Evolutionary conservation across 2,113 vertebrate genomes (phyloP), one percentile per base, ranked within the genome.

Genomic region (Melanerpes aurifrons): DNA sequence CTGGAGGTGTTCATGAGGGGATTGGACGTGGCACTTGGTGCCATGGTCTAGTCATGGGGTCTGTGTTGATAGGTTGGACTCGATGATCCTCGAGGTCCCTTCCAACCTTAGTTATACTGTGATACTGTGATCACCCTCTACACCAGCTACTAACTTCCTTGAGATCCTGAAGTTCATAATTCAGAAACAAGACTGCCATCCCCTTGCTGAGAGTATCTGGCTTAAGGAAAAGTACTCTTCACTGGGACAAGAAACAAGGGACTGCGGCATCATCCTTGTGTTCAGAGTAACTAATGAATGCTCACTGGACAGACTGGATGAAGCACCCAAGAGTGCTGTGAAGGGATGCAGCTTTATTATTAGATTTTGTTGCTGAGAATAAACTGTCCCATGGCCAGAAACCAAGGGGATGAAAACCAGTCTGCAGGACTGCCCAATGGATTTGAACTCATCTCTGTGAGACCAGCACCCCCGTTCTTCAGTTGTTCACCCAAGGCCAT

Each of bases 291-390:
- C 43, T 53, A 63, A 21, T 2, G 6, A 14, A 28, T 82, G 32
- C 15, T 75, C 48, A 64, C 29, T 2, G 6, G 37, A 76, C 59
- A 89, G 68, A 66, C 13, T 48, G 47, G 54, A 68, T 50, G 50
- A 93, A 91, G 63, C 13, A 45, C 40, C 22, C 76, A 80, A 31
- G 3, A 45, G 29, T 8, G 11, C 45, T 56, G 40, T 48, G 35
- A 69, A 58, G 26, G 26, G 48, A 89, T 72, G 81, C 35, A 78
- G 48, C 29, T 83, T 89, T 87, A 87, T 87, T 95, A 94, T 94
- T 75, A 72, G 40, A 91, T 26, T 69, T 89, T 58, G 89, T 26
- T 81, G 21, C 31, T 78, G 19, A 93, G 54, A 83, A 92, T 83
- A 18, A 81, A 86, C 14, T 75, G 75, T 50, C 58, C 48, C 35